Evolutionary conservation across 2,888 invertebrate species (phyloP).

Genomic region (Entomobrya multifasciata): DNA sequence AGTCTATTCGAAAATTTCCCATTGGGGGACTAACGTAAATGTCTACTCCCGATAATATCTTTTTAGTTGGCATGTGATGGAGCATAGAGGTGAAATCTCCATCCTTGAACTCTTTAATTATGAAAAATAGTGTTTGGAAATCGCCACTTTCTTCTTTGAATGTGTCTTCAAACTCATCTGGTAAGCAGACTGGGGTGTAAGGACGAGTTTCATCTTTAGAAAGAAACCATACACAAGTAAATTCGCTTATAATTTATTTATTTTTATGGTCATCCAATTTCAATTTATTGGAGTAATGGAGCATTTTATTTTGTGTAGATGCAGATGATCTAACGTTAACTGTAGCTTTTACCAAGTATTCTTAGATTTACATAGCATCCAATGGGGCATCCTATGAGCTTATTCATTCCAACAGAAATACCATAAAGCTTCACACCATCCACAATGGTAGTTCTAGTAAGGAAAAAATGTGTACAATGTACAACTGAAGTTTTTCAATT

Average conservation of each 20-base stretch:
- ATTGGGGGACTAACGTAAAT: constrained; percentile 46
- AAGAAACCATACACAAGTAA: neutral
- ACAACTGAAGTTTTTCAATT: neutral
- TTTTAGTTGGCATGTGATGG: constrained; percentile 40
- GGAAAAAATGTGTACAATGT: too few species aligned
- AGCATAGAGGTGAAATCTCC: constrained; percentile 60
- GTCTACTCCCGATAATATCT: constrained; percentile 21
- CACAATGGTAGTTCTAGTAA: neutral
- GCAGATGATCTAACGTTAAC: too few species aligned
- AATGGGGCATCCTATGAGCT: constrained; percentile 50
- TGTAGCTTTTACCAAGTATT: neutral
- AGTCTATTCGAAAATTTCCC: constrained; percentile 41
- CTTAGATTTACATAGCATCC: constrained; percentile 55
- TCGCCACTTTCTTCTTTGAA: constrained; percentile 35
- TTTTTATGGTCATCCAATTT: neutral
- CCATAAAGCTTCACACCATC: constrained; percentile 55
- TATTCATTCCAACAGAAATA: constrained; percentile 34
- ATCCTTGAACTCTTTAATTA: constrained; percentile 65
- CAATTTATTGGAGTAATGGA: neutral
- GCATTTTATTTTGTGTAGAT: too few species aligned
- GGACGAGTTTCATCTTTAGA: constrained; percentile 52
- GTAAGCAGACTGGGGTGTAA: constrained; percentile 54
- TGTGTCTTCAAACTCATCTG: constrained; percentile 50
- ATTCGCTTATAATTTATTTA: too few species aligned
- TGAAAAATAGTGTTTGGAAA: constrained; percentile 53